These are phyloP conservation scores for Neuroscelio doddi DNA, from an alignment of 2,888 invertebrate species.

Conservation along the genomic window DNA sequence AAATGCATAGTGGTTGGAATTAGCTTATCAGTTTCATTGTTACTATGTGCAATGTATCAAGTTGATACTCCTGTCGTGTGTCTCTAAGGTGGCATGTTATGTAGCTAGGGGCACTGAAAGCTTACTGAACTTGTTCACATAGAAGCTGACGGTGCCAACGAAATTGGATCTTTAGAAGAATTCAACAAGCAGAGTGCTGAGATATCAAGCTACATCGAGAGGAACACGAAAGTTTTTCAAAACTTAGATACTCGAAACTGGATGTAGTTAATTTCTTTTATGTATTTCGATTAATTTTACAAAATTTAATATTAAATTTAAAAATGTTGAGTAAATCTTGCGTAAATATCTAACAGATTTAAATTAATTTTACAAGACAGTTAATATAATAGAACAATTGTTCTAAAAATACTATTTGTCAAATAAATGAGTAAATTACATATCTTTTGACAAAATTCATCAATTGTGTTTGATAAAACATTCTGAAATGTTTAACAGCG, in stretches of 20 bases:
- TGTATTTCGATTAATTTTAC: neutral
- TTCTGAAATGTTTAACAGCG: too few species aligned
- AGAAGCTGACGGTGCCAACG: conserved; percentile 23
- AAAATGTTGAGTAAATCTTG: too few species aligned
- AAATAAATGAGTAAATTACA: too few species aligned
- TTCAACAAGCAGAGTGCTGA: conserved; percentile 8
- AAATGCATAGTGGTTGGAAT: neutral
- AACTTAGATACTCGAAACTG: conserved; percentile 21
- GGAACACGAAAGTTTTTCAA: conserved; percentile 5
- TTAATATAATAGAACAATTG: too few species aligned
- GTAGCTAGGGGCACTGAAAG: conserved; percentile 28
- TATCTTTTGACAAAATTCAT: too few species aligned
- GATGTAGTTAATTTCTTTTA: neutral
- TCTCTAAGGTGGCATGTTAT: conserved; percentile 31
- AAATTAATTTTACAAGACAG: too few species aligned
- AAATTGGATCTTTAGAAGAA: conserved; percentile 35
- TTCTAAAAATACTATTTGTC: too few species aligned
- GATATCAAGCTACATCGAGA: conserved; percentile 3
- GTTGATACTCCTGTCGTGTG: conserved; percentile 35
- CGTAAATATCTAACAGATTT: too few species aligned
- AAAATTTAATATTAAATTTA: too few species aligned
- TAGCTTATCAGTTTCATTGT: conserved; percentile 5
- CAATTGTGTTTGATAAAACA: too few species aligned
- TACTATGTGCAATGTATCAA: conserved; percentile 31
- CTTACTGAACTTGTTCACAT: conserved; percentile 41